Percentiles rank a stretch among this genome's conserved stretches.
These are phyloP conservation scores for Gonioctena quinquepunctata DNA, from an alignment of 1,140 invertebrate species.

Conservation along the genomic window DNA sequence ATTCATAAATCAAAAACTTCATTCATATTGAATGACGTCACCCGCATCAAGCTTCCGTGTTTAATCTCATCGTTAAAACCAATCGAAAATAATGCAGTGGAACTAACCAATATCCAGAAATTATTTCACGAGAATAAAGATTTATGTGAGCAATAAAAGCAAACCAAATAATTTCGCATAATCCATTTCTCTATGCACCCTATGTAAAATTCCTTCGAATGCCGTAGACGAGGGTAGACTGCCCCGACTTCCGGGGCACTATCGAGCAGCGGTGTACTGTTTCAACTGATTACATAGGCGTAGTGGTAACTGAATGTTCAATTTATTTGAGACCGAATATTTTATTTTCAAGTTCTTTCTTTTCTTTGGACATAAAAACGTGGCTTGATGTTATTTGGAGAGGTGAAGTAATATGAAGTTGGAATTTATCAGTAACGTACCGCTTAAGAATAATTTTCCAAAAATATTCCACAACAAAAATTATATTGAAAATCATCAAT, in stretches of 20 bases:
- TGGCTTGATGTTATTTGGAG: too few relatives aligned
- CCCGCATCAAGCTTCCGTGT: background rate
- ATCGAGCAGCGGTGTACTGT: background rate
- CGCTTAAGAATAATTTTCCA: too few relatives aligned
- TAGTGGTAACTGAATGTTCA: background rate
- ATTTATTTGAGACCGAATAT: too few relatives aligned
- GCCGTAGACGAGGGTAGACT: constrained; percentile 10
- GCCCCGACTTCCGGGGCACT: background rate
- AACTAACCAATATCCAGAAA: constrained; percentile 3
- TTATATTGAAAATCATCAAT: too few relatives aligned
- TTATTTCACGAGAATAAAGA: background rate
- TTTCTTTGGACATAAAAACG: too few relatives aligned
- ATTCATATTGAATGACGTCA: too few relatives aligned
- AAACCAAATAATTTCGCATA: constrained; percentile 19
- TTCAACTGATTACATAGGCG: background rate
- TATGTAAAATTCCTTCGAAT: constrained; percentile 13
- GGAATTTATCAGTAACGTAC: too few relatives aligned
- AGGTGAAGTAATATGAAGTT: too few relatives aligned
- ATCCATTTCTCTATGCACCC: constrained; percentile 16
- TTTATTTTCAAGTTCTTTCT: too few relatives aligned
- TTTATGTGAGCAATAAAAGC: constrained; percentile 13
- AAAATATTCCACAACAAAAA: too few relatives aligned
- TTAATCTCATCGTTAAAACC: background rate
- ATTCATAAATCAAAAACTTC: too few relatives aligned
- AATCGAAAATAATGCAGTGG: constrained; percentile 6